A percentile compares a stretch with the other conserved stretches of the same genome.
Evolutionary conservation across 2,888 invertebrate genomes (phyloP).

Genomic region (Trachelus troglodyta): DNA sequence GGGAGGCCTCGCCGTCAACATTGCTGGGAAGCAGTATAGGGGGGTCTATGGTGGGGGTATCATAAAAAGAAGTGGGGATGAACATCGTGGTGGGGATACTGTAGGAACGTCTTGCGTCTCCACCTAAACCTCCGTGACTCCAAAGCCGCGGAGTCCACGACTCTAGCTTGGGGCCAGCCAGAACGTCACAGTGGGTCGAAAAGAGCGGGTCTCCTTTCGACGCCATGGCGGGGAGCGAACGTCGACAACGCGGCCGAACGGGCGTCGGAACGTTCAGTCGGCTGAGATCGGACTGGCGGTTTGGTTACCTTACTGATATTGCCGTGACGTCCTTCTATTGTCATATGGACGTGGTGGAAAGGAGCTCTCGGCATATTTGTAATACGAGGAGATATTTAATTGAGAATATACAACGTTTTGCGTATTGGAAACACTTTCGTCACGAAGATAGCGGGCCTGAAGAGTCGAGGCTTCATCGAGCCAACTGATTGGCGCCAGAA

Average conservation of each 20-base stretch:
- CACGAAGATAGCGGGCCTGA: neutral
- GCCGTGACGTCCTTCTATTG: neutral
- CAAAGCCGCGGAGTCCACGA: neutral
- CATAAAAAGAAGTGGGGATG: neutral
- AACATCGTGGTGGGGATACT: neutral
- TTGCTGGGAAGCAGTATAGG: conserved; percentile 12
- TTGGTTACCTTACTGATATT: neutral
- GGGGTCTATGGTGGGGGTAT: neutral
- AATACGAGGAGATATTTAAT: neutral
- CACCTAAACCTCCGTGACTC: neutral
- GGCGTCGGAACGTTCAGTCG: conserved; percentile 25
- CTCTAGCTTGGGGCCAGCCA: conserved; percentile 27
- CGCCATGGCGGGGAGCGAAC: conserved; percentile 6
- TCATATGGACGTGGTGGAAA: neutral
- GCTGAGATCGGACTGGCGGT: conserved; percentile 23
- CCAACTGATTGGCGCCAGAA: neutral
- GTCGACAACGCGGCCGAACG: conserved; percentile 23
- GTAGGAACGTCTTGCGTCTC: neutral
- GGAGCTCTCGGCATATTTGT: neutral
- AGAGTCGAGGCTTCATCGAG: neutral
- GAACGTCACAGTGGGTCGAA: conserved; percentile 58
- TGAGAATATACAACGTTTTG: neutral
- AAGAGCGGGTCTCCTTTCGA: conserved; percentile 43
- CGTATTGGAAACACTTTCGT: neutral
- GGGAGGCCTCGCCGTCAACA: conserved; percentile 2